Evolutionary conservation across 2,888 invertebrate species (phyloP).

Genomic region (Acheta domesticus): DNA sequence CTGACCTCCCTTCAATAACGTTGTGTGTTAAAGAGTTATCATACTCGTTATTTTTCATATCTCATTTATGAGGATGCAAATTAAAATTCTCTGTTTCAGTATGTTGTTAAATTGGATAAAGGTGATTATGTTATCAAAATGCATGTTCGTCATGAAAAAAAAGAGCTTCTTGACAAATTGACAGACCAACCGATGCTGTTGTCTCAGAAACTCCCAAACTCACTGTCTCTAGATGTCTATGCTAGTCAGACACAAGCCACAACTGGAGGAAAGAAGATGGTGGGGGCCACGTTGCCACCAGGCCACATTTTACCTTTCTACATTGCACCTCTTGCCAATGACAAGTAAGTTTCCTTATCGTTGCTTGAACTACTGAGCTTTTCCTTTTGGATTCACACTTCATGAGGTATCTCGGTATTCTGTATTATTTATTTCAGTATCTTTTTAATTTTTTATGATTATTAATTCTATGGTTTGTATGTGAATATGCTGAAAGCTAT

Average conservation of each 20-base stretch:
- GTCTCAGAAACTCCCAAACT: conserved; percentile 69
- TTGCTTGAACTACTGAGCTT: too few relatives aligned
- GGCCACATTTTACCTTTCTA: conserved; percentile 70
- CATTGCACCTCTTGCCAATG: conserved; percentile 71
- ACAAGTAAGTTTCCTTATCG: conserved; percentile 64
- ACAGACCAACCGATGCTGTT: conserved; percentile 73
- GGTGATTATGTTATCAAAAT: conserved; percentile 87
- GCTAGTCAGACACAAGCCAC: conserved; percentile 64
- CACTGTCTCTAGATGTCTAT: conserved; percentile 76
- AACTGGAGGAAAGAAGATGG: conserved; percentile 74
- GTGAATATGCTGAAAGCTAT: background rate
- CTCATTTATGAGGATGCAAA: too few relatives aligned
- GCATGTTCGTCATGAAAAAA: conserved; percentile 87
- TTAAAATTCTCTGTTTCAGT: conserved; percentile 53
- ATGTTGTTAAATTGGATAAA: conserved; percentile 84
- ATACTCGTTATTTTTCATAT: too few relatives aligned
- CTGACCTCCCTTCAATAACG: too few relatives aligned
- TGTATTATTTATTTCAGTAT: too few relatives aligned
- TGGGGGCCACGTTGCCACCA: conserved; percentile 55
- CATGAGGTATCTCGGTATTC: too few relatives aligned
- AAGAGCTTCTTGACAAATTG: conserved; percentile 78
- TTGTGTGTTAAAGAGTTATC: too few relatives aligned
- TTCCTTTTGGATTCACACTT: too few relatives aligned
- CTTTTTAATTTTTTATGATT: background rate
- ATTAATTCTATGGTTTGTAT: background rate